Evolutionary conservation across 2,113 vertebrate genomes (phyloP), one percentile per base, ranked within the genome.

Genomic region (Brachyhypopomus gauderio): DNA sequence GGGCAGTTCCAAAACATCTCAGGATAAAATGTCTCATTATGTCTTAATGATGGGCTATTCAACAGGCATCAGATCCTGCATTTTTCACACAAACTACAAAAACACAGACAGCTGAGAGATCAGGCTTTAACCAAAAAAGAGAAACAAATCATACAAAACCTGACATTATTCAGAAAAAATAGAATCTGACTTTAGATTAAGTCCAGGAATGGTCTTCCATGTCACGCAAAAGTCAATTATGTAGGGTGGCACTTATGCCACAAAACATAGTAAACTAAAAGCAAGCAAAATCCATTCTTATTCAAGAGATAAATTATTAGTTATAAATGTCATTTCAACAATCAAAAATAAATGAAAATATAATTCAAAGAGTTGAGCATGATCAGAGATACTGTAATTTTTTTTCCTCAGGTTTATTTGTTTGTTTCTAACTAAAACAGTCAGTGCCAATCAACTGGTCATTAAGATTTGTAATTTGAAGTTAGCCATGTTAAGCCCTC

Each of bases 381-480:
- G 91, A 88, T 91, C 90, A 86, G 88, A 90, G 89, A 90, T 84
- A 88, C 91, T 89, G 88, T 90, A n/a, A n/a, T 91, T 96, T 95
- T 91, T 95, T 94, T 88, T 89, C 92, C 94, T 87, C 89, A 89
- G 87, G 83, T 91, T 92, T 91, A 93, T 92, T 84, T 30, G 30
- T 88, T 91, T 92, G 86, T 90, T 94, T 88, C 91, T 89, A 89
- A 88, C 91, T 91, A 93, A 93, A 93, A 89, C 89, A 88, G 92
- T 93, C 89, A 83, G 91, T 89, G 72, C 69, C 88, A 90, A 87
- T 92, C 89, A 93, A 67, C 63, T 69, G 63, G 75, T 94, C 97
- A 96, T 98, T 98, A 98, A 93, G 97, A 98, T 94, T 99, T 99
- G 95, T 99, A 98, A 93, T 99, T 99, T 93, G 98, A 99, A 72